These are phyloP conservation scores for Xyliphius kryptos DNA, from an alignment of 2,113 vertebrate species.

Conservation along the genomic window DNA sequence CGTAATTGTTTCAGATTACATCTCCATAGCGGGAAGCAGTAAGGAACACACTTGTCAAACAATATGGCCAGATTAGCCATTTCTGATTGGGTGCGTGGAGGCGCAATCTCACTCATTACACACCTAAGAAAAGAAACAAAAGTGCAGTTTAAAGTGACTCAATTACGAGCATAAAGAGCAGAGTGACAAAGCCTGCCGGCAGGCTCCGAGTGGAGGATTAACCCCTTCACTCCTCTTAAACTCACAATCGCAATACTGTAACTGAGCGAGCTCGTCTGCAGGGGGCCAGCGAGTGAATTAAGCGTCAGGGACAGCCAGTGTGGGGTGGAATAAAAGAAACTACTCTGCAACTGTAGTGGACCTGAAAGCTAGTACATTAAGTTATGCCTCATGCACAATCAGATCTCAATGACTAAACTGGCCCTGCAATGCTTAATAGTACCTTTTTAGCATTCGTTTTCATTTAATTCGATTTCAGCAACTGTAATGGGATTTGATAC, in stretches of 20 bases:
- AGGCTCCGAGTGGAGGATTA: constrained; percentile 56
- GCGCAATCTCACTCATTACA: constrained; percentile 66
- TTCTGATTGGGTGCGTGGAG: constrained; percentile 68
- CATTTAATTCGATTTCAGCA: background rate
- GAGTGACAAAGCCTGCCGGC: constrained; percentile 54
- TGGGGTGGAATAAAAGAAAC: constrained; percentile 16
- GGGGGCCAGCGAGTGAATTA: constrained; percentile 19
- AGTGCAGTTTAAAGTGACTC: constrained; percentile 57
- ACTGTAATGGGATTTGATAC: background rate
- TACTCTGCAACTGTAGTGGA: constrained; percentile 7
- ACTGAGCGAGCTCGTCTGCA: constrained; percentile 22
- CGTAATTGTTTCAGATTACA: constrained; percentile 73
- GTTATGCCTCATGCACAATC: background rate
- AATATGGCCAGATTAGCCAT: constrained; percentile 72
- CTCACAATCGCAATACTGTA: constrained; percentile 32
- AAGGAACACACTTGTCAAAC: constrained; percentile 68
- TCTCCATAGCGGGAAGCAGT: constrained; percentile 62
- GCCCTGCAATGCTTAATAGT: no score
- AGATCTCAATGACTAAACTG: no score
- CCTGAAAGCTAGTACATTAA: constrained; percentile 16
- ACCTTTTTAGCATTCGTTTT: no score
- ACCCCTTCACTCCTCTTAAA: constrained; percentile 57
- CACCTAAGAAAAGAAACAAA: constrained; percentile 65
- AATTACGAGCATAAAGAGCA: constrained; percentile 60
- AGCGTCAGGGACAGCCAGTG: constrained; percentile 20